Base-by-base conservation (phyloP, 2,888 invertebrate genomes). In the Dynastes maya region DNA sequence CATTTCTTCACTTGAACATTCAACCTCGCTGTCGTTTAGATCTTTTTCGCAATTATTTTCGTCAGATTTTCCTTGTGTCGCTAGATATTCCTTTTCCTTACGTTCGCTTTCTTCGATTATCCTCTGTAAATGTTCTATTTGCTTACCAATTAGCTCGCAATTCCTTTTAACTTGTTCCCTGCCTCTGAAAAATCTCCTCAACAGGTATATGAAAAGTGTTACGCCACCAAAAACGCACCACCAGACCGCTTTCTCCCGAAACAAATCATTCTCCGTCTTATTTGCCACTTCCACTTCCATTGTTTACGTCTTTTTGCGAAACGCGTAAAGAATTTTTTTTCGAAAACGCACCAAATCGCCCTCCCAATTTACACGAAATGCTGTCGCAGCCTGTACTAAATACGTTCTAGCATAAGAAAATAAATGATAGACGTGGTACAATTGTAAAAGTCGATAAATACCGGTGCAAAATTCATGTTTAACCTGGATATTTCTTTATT, bases 131-230 rank as follows among this genome's bases (percentile, higher is more conserved):
- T 83, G 83, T 78, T 83, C 85, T 72, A 88, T 79, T 74, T 88
- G 88, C 84, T 88, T 86, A 83, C 88, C 86, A 65, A 87, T 87
- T 51, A 85, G 85, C 74, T 86, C 85, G 75, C 89, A 82, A 81
- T 89, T 88, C 71, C 85, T 83, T 63, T 84, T 84, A 64, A 88
- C 83, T 70, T 85, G 85, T 72, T 85, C 82, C 71, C 87, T 80
- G 0, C 88, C 87, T 74, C 82, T 84, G 29, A 86, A 78, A 79
- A 87, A 86, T 70, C 84, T 85, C 32, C 82, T 85, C 27, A 86
- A 81, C 32, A 88, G 84, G 86, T 87, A 88, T 9, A 85, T 78
- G 68, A 87, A 87, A 5, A 86, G 79, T 32, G 86, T 80, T 0
- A 86, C 77, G 76, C 86, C 87, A 76, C 87, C 83, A 11, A 85